These are phyloP conservation scores for Argopecten irradians DNA, from an alignment of 1,140 invertebrate genomes.

Conservation along the genomic window DNA sequence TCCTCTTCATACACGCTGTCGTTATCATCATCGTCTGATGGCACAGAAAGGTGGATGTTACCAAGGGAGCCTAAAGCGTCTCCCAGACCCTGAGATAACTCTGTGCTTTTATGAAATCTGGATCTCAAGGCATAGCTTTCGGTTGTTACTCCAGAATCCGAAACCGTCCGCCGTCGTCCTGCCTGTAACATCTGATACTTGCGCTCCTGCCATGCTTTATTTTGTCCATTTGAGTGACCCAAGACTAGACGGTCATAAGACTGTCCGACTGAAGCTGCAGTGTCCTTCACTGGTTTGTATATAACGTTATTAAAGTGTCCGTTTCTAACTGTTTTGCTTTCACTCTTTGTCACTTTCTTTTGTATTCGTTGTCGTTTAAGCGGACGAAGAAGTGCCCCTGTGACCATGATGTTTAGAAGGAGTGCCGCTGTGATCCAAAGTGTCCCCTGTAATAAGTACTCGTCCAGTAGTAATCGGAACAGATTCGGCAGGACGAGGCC, in stretches of 20 bases:
- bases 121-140: background rate
- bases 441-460: slow-evolving; percentile 30
- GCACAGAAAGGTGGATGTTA: background rate
- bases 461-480: slow-evolving; percentile 58
- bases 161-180: background rate
- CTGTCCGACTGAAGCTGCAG: background rate
- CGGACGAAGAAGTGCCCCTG: slow-evolving; percentile 24
- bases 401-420: slow-evolving; percentile 28
- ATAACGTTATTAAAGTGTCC: background rate
- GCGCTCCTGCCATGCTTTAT: background rate
- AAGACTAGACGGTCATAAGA: background rate
- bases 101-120: slow-evolving; percentile 2
- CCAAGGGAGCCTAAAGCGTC: background rate
- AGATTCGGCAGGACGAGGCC: slow-evolving; percentile 69
- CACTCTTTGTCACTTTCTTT: background rate
- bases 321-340: background rate
- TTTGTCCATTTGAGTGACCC: background rate
- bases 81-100: background rate
- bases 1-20: background rate
- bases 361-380: background rate
- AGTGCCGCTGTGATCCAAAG: slow-evolving; percentile 31
- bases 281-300: background rate
- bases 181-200: background rate
- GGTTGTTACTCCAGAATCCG: background rate
- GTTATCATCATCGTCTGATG: background rate